Base-by-base conservation (phyloP, 1,140 invertebrate species). In the Chlorops oryzae region DNA sequence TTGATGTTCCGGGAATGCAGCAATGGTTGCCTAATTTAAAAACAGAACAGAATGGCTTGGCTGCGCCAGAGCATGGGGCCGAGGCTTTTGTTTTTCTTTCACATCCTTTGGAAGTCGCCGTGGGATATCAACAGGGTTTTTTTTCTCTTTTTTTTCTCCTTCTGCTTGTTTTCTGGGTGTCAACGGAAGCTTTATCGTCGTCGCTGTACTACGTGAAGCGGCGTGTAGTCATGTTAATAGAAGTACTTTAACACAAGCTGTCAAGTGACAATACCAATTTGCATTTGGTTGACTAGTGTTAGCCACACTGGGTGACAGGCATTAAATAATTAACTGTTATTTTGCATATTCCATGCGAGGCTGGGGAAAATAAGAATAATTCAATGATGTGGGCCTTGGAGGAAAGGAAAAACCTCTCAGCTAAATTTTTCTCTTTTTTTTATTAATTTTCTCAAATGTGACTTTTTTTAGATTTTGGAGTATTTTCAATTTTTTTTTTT, bases 281-380 rank as follows among this genome's bases (percentile, higher is more conserved):
- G 28, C 15, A 47, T 21, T 34, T 23, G 3, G 21, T 34, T 38
- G 22, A 47, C n/a, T 38, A 32, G 46, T 47, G 46, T 47, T 47
- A 47, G 46, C 46, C 46, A 47, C 46, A 47, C 46, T 25, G 46
- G 46, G 46, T 47, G 46, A 47, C 46, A 47, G 46, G 39, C 46
- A 47, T 47, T 47, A 47, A 47, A 47, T 47, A 47, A 47, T 47
- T 47, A 47, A 47, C 35, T 27, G 18, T 24, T 23, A 35, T 47
- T 47, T 37, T n/a, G n/a, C n/a, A n/a, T n/a, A n/a, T n/a, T n/a
- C n/a, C n/a, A n/a, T n/a, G n/a, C n/a, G n/a, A n/a, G n/a, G n/a
- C n/a, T n/a, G n/a, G n/a, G n/a, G n/a, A n/a, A n/a, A n/a, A n/a
- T n/a, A n/a, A n/a, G n/a, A n/a, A n/a, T n/a, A n/a, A n/a, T n/a